These are phyloP conservation scores for Cladopsammia gracilis DNA, from an alignment of 64 coral and sea anemone species.

Conservation along the genomic window DNA sequence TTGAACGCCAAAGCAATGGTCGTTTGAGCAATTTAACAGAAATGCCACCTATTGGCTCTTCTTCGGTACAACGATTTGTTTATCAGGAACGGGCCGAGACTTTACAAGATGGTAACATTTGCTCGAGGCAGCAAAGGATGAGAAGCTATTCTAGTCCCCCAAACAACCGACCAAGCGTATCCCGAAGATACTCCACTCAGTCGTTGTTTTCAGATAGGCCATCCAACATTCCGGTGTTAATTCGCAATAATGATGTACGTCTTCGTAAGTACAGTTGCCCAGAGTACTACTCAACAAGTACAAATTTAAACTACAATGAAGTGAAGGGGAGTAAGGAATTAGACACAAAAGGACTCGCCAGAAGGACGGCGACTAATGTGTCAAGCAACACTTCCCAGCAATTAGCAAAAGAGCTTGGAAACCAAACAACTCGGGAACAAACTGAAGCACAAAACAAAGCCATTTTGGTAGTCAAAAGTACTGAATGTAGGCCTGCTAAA, in stretches of 20 bases:
- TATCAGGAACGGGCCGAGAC: not conserved
- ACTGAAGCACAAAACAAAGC: not conserved
- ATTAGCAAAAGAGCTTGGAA: not conserved
- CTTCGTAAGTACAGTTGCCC: constrained; percentile 69
- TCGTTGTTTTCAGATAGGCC: constrained; percentile 15
- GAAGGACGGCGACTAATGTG: not conserved
- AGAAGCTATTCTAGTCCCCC: not conserved
- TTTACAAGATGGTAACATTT: not conserved
- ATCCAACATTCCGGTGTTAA: constrained; percentile 16
- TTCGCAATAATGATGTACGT: constrained; percentile 53
- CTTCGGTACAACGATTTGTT: not conserved
- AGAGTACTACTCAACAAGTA: not conserved
- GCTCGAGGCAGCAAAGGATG: not conserved
- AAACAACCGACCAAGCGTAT: not conserved
- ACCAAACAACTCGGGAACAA: not conserved
- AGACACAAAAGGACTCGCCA: not conserved
- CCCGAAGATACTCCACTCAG: not conserved
- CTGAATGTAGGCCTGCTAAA: not conserved
- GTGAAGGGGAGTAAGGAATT: not conserved
- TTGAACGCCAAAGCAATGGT: not conserved
- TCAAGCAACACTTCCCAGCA: not conserved
- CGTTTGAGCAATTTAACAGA: not conserved
- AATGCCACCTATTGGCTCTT: not conserved
- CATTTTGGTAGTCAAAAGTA: not conserved
- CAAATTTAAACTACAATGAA: not conserved